Percentiles rank a stretch among this genome's conserved stretches.
These are phyloP conservation scores for Phalacrocorax brasilianus DNA, from an alignment of 2,113 vertebrate genomes.

Conservation along the genomic window DNA sequence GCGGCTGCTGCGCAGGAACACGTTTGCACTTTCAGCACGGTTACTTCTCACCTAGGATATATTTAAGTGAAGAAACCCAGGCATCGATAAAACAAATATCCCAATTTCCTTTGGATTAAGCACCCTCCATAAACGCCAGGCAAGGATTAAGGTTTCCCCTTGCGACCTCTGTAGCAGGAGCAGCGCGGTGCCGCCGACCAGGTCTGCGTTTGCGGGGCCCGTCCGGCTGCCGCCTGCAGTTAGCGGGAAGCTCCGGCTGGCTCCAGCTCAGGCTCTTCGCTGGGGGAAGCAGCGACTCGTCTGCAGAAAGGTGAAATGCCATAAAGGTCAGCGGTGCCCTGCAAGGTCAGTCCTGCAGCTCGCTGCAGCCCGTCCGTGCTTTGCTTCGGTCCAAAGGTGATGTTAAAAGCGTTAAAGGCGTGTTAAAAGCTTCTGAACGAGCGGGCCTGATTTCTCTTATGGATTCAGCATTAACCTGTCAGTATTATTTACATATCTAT, in stretches of 20 bases:
- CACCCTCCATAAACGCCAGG: fast-evolving
- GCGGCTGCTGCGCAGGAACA: not conserved
- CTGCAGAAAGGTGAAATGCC: fast-evolving
- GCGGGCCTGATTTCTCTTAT: not conserved
- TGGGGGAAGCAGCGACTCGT: not conserved
- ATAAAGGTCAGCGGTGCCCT: not conserved
- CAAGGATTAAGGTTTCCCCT: not conserved
- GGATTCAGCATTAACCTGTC: not conserved
- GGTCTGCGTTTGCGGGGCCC: not conserved
- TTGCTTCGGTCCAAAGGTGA: not conserved
- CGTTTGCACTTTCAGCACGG: fast-evolving
- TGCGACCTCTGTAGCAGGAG: not conserved
- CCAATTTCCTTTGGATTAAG: fast-evolving
- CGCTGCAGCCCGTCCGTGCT: fast-evolving
- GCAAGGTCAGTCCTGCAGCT: not conserved
- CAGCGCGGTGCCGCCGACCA: fast-evolving
- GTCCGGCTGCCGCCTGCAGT: not conserved
- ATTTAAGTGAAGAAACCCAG: not conserved
- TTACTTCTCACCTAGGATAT: fast-evolving
- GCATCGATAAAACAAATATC: fast-evolving
- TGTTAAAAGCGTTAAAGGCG: not conserved
- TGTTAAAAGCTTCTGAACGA: not conserved
- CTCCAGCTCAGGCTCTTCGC: fast-evolving
- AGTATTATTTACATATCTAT: not conserved
- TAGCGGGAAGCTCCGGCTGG: not conserved